Percentiles rank a stretch among this genome's conserved stretches.
These are phyloP conservation scores for Lepilemur septentrionalis DNA, from an alignment of 2,797 vertebrate species.

Conservation along the genomic window DNA sequence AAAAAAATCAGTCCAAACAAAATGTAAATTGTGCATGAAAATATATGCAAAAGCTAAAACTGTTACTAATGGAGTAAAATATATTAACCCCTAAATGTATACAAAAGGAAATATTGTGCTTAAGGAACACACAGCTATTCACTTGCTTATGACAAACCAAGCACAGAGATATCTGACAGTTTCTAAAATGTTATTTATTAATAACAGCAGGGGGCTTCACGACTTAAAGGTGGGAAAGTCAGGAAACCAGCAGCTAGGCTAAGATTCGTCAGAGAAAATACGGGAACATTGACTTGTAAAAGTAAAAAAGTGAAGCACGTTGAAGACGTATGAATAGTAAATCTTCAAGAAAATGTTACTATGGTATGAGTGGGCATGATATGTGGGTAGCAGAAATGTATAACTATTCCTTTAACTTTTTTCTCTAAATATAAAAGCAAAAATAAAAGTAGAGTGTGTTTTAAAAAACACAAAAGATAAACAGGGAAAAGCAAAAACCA, in stretches of 20 bases:
- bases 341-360: not conserved
- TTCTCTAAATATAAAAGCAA: slow-evolving; percentile 10
- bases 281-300: not conserved
- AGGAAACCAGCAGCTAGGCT: not conserved
- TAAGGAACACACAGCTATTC: not conserved
- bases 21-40: slow-evolving; percentile 50
- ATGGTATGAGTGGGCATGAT: not conserved
- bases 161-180: not conserved
- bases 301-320: not conserved
- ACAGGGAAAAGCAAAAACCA: not conserved
- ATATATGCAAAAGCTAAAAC: slow-evolving; percentile 45
- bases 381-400: not conserved
- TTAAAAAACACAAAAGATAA: not conserved
- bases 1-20: slow-evolving; percentile 28
- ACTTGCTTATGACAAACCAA: slow-evolving; percentile 1
- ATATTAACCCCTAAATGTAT: slow-evolving; percentile 17
- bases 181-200: slow-evolving; percentile 42
- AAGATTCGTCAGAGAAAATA: not conserved
- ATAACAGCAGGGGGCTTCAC: slow-evolving; percentile 7
- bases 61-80: slow-evolving; percentile 16
- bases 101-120: slow-evolving; percentile 25
- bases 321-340: not conserved
- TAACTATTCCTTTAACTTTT: not conserved
- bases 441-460: not conserved
- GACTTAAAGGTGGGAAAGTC: not conserved